Percentiles rank a stretch among this genome's conserved stretches.
Evolutionary conservation across 2,888 invertebrate genomes (phyloP).

Genomic region (Itoplectis maculator): DNA sequence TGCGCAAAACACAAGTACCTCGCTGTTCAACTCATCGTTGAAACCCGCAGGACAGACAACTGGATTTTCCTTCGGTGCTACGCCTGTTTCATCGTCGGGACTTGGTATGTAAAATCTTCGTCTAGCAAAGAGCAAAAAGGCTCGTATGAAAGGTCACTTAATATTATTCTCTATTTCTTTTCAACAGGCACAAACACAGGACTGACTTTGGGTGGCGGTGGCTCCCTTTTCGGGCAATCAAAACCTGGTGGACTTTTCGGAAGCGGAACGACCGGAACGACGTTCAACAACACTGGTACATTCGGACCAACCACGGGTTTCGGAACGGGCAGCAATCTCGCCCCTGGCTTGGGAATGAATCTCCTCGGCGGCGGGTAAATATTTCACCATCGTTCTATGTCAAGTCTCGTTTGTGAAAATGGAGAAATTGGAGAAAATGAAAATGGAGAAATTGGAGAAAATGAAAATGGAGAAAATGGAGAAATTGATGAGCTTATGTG

Average conservation of each 20-base stretch:
- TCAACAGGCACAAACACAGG: conserved; percentile 82
- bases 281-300: conserved; percentile 84
- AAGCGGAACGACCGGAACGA: conserved; percentile 82
- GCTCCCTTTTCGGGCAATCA: conserved; percentile 81
- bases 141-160: not conserved
- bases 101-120: conserved; percentile 72
- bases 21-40: conserved; percentile 85
- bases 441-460: too few species aligned
- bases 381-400: conserved; percentile 48
- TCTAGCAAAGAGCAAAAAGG: not conserved
- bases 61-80: conserved; percentile 82
- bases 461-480: too few species aligned
- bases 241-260: conserved; percentile 87
- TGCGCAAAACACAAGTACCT: conserved; percentile 78
- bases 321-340: conserved; percentile 76
- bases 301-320: conserved; percentile 84
- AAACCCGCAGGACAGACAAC: conserved; percentile 83
- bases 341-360: conserved; percentile 76
- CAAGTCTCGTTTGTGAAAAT: not conserved
- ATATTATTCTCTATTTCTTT: not conserved
- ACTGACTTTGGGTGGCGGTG: conserved; percentile 78
- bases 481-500: conserved; percentile 7
- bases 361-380: conserved; percentile 76
- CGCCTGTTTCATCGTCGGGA: conserved; percentile 78
- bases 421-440: too few species aligned